Evolutionary conservation across 2,888 invertebrate species (phyloP), one percentile per base, ranked within the genome.

Genomic region (Coenonympha glycerion): DNA sequence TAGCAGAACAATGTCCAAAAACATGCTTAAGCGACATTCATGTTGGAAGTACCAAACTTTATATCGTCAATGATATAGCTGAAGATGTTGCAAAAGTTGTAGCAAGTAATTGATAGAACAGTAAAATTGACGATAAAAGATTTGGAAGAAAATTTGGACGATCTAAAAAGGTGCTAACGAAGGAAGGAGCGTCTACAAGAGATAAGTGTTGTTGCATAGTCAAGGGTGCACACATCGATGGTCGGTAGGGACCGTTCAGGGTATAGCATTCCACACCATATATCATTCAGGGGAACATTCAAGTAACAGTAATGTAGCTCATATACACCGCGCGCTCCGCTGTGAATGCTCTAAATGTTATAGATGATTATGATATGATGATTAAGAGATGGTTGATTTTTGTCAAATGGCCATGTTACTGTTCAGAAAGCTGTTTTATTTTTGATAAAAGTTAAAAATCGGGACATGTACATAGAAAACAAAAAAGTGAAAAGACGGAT

Each of bases 151-250:
- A 65, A 79, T 80, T 83, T 84, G 85, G 85, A 87, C 86, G 87
- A 86, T 82, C 86, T 85, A 84, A 70, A 85, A 86, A 85, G 84
- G 79, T 81, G 81, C 82, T 76, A 79, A 84, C 81, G 85, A 81
- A 87, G 84, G 81, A 84, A 87, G 86, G 86, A 86, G 86, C 85
- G 84, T 68, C 83, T 85, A 85, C 71, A 62, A 63, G 68, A 71
- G 68, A 78, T 70, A 61, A 63, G 74, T 79, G 77, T 73, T 69
- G 76, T 79, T 84, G 84, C 83, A 68, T 67, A 66, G 76, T 78
- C 69, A 75, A 69, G 69, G 68, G 86, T 86, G 86, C 84, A 84
- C 78, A 85, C 80, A 81, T 76, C 66, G 69, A 77, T 57, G 51
- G 64, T 58, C 60, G 56, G 57, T 70, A 69, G 68, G 63, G 62